These are phyloP conservation scores for Halcyon leucocephala DNA, from an alignment of 2,797 vertebrate genomes.

Conservation along the genomic window DNA sequence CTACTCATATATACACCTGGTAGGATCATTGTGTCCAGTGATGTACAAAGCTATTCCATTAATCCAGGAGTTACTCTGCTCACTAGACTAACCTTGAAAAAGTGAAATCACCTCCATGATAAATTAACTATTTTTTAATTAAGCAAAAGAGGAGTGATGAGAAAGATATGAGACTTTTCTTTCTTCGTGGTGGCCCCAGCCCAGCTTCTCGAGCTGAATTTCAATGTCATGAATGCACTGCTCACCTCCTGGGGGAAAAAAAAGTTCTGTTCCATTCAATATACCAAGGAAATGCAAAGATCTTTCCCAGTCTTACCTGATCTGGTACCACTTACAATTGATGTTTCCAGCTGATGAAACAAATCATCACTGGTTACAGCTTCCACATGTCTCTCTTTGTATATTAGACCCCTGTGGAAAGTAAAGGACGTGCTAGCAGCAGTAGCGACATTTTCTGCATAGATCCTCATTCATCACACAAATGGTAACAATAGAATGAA, in stretches of 20 bases:
- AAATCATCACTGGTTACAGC: constrained; percentile 65
- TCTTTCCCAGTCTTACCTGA: constrained; percentile 76
- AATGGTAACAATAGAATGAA: background rate
- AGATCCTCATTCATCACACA: background rate
- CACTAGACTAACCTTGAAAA: background rate
- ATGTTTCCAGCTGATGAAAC: constrained; percentile 77
- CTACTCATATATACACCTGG: background rate
- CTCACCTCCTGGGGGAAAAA: background rate
- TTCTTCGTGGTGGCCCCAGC: background rate
- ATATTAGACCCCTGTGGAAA: constrained; percentile 79
- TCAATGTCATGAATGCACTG: background rate
- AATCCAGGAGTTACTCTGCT: background rate
- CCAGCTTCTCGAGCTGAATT: background rate
- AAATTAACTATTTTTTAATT: background rate
- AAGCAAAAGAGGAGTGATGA: background rate
- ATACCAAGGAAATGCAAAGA: background rate
- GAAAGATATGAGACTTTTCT: background rate
- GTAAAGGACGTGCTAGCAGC: background rate
- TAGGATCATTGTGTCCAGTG: background rate
- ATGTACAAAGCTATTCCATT: background rate
- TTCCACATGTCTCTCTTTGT: constrained; percentile 84
- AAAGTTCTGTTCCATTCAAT: background rate
- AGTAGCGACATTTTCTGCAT: background rate
- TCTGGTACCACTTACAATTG: constrained; percentile 80
- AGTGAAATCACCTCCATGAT: background rate